A percentile compares a stretch with the other conserved stretches of the same genome.
phyloP scores from a whole-genome alignment of 1,140 invertebrate genomes.

The Ips nitidus region DNA sequence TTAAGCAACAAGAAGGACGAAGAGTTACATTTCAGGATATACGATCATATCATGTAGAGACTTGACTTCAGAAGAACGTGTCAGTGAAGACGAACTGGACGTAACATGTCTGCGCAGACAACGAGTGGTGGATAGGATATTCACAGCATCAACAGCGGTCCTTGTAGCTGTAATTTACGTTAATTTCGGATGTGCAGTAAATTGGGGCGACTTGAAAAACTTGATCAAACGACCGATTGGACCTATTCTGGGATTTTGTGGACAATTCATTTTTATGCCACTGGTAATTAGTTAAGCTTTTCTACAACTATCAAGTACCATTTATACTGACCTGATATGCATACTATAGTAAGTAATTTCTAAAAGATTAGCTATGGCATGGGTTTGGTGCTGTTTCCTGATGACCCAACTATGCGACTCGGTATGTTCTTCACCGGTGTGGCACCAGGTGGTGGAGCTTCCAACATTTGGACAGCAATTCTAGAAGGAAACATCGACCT shows the following conservation, averaged over 20 bases:
- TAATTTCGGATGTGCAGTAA: conserved; percentile 91
- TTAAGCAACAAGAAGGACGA: background rate
- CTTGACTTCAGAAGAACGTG: conserved; percentile 1
- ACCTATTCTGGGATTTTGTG: conserved; percentile 77
- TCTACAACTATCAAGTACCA: no score
- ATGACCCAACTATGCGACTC: conserved; percentile 69
- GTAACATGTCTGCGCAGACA: conserved; percentile 65
- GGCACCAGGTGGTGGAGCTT: conserved; percentile 87
- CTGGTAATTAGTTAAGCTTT: conserved; percentile 61
- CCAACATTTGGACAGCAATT: conserved; percentile 91
- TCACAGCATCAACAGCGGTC: conserved; percentile 73
- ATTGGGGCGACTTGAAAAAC: conserved; percentile 70
- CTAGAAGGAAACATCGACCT: conserved; percentile 86
- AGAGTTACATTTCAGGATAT: conserved; percentile 28
- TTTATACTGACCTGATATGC: no score
- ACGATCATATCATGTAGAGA: conserved; percentile 32
- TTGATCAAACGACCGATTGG: conserved; percentile 78
- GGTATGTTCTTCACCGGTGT: conserved; percentile 92
- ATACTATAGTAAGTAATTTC: no score
- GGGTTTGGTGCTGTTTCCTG: conserved; percentile 71
- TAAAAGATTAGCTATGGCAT: conserved; percentile 70
- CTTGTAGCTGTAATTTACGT: conserved; percentile 80
- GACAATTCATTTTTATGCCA: conserved; percentile 89
- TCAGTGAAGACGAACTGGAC: conserved; percentile 14
- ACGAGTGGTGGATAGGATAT: conserved; percentile 71